phyloP scores from a whole-genome alignment of 2,797 vertebrate species.

The Lepus oiostolus region DNA sequence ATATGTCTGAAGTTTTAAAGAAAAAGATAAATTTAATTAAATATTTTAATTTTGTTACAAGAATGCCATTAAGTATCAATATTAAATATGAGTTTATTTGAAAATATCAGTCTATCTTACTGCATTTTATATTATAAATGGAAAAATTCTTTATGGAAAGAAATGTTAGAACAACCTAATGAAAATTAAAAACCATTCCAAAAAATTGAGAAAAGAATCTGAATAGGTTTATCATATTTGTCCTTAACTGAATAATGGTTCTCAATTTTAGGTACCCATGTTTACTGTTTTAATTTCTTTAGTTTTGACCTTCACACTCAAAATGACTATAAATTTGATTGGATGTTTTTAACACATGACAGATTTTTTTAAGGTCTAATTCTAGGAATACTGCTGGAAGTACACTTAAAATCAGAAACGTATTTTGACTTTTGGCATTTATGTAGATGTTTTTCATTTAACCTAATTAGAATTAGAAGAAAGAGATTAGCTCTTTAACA shows the following conservation, averaged over 20 bases:
- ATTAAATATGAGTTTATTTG: neutral
- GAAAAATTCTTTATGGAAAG: neutral
- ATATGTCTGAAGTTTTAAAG: neutral
- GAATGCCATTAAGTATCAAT: neutral
- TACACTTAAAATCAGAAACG: conserved; percentile 20
- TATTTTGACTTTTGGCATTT: conserved; percentile 47
- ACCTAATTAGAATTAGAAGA: conserved; percentile 6
- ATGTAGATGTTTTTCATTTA: conserved; percentile 39
- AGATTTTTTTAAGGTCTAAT: conserved; percentile 55
- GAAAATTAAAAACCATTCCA: neutral
- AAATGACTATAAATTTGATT: conserved; percentile 25
- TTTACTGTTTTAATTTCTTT: conserved; percentile 48
- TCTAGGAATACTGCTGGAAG: neutral
- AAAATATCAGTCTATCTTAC: conserved; percentile 17
- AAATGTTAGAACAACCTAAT: conserved; percentile 31
- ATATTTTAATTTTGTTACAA: conserved; percentile 45
- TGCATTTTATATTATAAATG: neutral
- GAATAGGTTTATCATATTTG: neutral
- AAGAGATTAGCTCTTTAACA: conserved; percentile 14
- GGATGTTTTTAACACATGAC: neutral
- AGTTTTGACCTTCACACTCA: conserved; percentile 50
- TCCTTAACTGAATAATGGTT: conserved; percentile 22
- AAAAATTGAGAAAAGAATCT: conserved; percentile 21
- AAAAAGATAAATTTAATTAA: conserved; percentile 34
- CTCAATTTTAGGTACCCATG: conserved; percentile 18